phyloP scores from a whole-genome alignment of 2,113 vertebrate species.

The Salvelinus fontinalis region DNA sequence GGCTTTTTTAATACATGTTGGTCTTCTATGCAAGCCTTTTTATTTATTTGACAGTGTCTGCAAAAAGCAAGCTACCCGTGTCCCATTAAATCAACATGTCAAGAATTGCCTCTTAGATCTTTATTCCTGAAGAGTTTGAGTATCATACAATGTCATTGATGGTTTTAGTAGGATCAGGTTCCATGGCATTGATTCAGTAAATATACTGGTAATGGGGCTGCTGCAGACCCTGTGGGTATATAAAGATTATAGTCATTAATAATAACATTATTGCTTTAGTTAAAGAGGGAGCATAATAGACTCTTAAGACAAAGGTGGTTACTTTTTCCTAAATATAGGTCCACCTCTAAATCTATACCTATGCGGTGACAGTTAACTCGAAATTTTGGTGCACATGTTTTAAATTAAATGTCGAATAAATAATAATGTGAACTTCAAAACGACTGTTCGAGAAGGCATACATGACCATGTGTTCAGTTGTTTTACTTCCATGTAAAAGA shows the following conservation, averaged over 20 bases:
- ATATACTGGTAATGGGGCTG: constrained; percentile 55
- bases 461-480: constrained; percentile 11
- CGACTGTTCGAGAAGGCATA: not conserved
- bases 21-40: no score
- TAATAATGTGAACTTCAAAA: not conserved
- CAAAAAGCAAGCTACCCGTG: constrained; percentile 18
- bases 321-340: constrained; percentile 38
- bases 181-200: constrained; percentile 61
- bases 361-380: constrained; percentile 68
- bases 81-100: constrained; percentile 51
- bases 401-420: not conserved
- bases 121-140: constrained; percentile 72
- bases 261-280: constrained; percentile 73
- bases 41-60: constrained; percentile 6
- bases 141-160: constrained; percentile 69
- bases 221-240: constrained; percentile 62
- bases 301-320: constrained; percentile 61
- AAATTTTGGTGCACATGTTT: constrained; percentile 47
- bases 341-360: constrained; percentile 45
- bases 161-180: constrained; percentile 65
- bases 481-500: constrained; percentile 41
- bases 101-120: constrained; percentile 62
- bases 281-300: constrained; percentile 57
- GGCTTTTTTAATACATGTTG: no score
- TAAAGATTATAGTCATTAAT: constrained; percentile 64